Evolutionary conservation across 2,797 vertebrate genomes (phyloP).

Genomic region (Chiloscyllium punctatum): DNA sequence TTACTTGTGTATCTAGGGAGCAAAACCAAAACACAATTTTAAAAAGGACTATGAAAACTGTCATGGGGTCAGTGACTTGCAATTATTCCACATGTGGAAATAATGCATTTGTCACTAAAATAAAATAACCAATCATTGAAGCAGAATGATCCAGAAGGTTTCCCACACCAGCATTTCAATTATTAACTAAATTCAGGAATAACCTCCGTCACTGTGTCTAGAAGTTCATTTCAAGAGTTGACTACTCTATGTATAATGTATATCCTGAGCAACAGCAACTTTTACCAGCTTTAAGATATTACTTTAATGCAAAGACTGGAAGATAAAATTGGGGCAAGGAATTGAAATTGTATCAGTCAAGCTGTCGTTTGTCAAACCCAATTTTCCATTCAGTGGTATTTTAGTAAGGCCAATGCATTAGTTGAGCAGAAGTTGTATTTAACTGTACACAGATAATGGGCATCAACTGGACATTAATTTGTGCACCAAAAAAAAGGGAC

Average conservation of each 20-base stretch:
- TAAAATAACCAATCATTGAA: neutral
- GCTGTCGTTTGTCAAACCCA: neutral
- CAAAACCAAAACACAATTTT: neutral
- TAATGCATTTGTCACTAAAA: neutral
- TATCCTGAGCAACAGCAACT: neutral
- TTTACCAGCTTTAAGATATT: neutral
- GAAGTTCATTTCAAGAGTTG: neutral
- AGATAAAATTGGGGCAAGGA: neutral
- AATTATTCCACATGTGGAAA: neutral
- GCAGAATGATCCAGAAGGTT: neutral
- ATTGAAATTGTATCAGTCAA: neutral
- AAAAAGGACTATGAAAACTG: neutral
- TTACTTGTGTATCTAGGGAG: neutral
- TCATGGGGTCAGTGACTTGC: neutral
- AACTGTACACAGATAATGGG: neutral
- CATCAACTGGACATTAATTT: no score
- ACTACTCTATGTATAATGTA: neutral
- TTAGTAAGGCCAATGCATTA: neutral
- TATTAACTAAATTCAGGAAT: neutral
- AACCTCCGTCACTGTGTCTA: neutral
- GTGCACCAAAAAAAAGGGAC: no score
- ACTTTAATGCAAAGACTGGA: neutral
- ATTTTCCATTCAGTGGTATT: neutral
- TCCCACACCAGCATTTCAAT: neutral
- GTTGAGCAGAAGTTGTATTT: neutral